Evolutionary conservation across 2,888 invertebrate genomes (phyloP).

Genomic region (Tupiocoris notatus): DNA sequence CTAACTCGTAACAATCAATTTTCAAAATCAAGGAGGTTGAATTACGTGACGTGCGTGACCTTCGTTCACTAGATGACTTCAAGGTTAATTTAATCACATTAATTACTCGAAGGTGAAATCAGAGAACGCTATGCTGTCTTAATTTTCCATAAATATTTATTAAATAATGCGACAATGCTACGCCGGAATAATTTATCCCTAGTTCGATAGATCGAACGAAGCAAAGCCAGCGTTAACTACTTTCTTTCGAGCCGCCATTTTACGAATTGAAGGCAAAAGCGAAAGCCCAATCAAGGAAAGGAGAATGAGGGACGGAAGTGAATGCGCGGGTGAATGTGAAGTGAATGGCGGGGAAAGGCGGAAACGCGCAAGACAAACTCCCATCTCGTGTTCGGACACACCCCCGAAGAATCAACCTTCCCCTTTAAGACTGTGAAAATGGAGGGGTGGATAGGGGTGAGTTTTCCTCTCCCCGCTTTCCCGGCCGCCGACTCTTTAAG

Average conservation of each 20-base stretch:
- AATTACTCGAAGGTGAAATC: too few species aligned
- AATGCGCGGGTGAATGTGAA: background rate
- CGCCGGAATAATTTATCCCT: background rate
- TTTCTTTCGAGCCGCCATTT: slow-evolving; percentile 30
- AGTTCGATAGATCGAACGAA: background rate
- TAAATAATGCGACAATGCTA: too few species aligned
- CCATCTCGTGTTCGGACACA: slow-evolving; percentile 10
- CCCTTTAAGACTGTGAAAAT: background rate
- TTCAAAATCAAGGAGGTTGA: too few species aligned
- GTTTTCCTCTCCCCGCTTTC: background rate
- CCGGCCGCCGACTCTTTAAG: slow-evolving; percentile 10
- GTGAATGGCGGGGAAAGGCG: slow-evolving; percentile 7
- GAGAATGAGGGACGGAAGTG: background rate
- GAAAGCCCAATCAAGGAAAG: slow-evolving; percentile 23
- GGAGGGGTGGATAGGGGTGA: background rate
- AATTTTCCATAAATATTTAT: too few species aligned
- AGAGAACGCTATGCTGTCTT: too few species aligned
- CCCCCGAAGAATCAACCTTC: slow-evolving; percentile 7
- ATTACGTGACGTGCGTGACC: too few species aligned
- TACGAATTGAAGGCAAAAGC: slow-evolving; percentile 29
- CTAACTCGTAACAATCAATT: too few species aligned
- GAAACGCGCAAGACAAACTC: slow-evolving; percentile 30
- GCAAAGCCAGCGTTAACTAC: background rate
- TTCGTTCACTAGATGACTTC: too few species aligned
- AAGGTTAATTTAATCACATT: too few species aligned